These are phyloP conservation scores for Eubucco bourcierii DNA, from an alignment of 2,113 vertebrate species.

Conservation along the genomic window DNA sequence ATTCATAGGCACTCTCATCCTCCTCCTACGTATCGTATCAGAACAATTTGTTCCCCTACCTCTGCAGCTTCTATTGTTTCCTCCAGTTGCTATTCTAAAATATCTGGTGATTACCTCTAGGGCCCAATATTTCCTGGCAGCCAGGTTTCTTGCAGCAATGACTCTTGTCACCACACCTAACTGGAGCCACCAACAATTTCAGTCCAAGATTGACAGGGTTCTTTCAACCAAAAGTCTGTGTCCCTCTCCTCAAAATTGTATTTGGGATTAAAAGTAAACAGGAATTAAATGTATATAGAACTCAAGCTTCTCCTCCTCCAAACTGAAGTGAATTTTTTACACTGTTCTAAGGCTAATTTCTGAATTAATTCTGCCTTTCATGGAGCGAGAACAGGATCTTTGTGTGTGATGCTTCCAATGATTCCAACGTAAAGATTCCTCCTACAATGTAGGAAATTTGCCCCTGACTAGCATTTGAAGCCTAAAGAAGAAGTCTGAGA, in stretches of 20 bases:
- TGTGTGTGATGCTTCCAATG: neutral
- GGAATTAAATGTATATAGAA: neutral
- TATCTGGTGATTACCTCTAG: neutral
- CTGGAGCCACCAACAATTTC: neutral
- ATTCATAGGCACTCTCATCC: neutral
- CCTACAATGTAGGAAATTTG: neutral
- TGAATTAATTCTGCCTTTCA: neutral
- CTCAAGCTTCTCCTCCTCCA: neutral
- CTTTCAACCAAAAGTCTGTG: neutral
- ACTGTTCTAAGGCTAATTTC: neutral
- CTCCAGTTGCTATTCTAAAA: conserved; percentile 30
- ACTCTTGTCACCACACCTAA: fast-evolving
- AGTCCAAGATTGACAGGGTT: neutral
- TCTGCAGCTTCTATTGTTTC: neutral
- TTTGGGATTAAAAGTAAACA: neutral
- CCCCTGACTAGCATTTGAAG: fast-evolving
- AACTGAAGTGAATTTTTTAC: neutral
- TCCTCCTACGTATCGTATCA: neutral
- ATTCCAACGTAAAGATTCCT: neutral
- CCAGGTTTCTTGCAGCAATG: fast-evolving
- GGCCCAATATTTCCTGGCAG: fast-evolving
- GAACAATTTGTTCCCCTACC: conserved; percentile 33
- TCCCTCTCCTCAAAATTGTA: neutral
- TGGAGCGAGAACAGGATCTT: fast-evolving
- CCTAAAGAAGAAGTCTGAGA: neutral